Base-by-base conservation (phyloP, 1,140 invertebrate genomes). In the Brachionus rubens region DNA sequence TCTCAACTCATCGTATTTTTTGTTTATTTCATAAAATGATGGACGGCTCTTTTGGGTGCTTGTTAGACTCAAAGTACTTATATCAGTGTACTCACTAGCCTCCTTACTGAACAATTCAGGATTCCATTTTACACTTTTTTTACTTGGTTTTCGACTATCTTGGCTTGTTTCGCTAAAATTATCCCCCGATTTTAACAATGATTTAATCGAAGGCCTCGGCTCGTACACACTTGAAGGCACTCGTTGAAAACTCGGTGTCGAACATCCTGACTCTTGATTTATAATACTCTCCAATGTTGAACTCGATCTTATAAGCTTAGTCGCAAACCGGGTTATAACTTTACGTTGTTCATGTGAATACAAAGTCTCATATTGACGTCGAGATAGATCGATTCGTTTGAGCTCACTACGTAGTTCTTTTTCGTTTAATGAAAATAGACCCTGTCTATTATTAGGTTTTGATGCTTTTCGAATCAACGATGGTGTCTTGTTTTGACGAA, bases 41-140 rank as follows among this genome's bases (percentile, higher is more conserved):
- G 59, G 33, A 19, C 30, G 28, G 43, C 30, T 65, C 41, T 65
- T 65, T 16, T 65, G 54, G 7, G 26, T 36, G 3, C 3, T 36
- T 0, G 54, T 28, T 36, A 59, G 12, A 21, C 59, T 65, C 36
- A 43, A 7, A 0, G 33, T 46, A 28, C 59, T 65, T 14, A 43
- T 43, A 36, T 43, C 40, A 12, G 7, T 43, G 36, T 43, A 43
- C n/a, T 65, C 59, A 16, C 59, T 65, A 36, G 19, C 21, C 14
- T 65, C 59, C 4, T 43, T 65, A 26, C 24, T 28, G 24, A 65
- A 65, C 36, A 65, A 36, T 10, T 65, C 59, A 14, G 33, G 33
- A 19, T 41, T 65, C 59, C 59, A 65, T 43, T 43, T 65, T 12
- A 65, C 59, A 24, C 19, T 43, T 41, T 65, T 65, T 65, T 65